Evolutionary conservation across 2,113 vertebrate species (phyloP), one percentile per base, ranked within the genome.

Genomic region (Catharus bicknelli): DNA sequence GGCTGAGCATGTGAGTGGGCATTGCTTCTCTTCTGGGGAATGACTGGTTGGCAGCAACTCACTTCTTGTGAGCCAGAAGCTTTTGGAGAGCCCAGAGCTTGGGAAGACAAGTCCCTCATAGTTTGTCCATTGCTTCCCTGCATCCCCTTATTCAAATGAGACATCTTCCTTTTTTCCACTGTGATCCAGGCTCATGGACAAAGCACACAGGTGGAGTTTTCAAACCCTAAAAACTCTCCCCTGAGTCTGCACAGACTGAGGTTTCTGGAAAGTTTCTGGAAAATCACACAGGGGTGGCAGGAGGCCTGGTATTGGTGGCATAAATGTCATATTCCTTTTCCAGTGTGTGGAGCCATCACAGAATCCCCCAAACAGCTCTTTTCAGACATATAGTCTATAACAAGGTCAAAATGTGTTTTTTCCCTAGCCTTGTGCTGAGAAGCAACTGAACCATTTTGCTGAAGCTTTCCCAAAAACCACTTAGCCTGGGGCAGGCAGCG

Each of bases 391-490:
- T 4, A 72, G 32, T 59, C 30, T 86, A 22, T 62, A 79, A 68
- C 27, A n/a, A 38, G 42, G 59, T 36, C 54, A 87, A 82, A 87
- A 76, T 32, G 30, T 51, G 2, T 5, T 58, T 57, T 43, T 92
- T 87, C 61, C 32, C 30, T 47, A 69, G 34, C 11, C 74, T 82
- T 72, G 26, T 67, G 67, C 70, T 89, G 58, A 54, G 42, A 79
- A 92, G 50, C 1, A 7, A 47, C 74, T 26, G 67, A 94, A 69
- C 50, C 38, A 26, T 89, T 94, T 94, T 89, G 67, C 67, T 94
- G 84, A 93, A 93, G 68, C 45, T 69, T 95, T 89, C 89, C 66
- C 63, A 25, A 59, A 83, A 94, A 12, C 22, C 73, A 78, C 83
- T 93, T 79, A 87, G 62, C 66, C 84, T 48, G 67, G 51, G 54